Base-by-base conservation (phyloP, 2,797 vertebrate genomes). In the Enteromius trimaculatus region DNA sequence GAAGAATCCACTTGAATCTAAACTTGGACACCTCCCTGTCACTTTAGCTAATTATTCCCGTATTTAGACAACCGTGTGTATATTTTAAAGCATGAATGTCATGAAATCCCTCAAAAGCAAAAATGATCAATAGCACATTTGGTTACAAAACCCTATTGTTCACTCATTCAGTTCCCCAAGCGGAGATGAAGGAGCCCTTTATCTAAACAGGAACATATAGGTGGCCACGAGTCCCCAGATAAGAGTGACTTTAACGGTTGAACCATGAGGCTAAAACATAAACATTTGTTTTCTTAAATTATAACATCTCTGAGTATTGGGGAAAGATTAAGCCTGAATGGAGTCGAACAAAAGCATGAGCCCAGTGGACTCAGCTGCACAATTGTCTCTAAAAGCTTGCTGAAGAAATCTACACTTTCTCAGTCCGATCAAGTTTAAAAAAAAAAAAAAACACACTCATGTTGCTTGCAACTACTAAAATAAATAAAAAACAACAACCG, bases 271-370 rank as follows among this genome's bases (percentile, higher is more conserved):
- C 82, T 72, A 83, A 72, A 77, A 85, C 87, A 86, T 87, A 91
- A 91, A 92, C 90, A 81, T 90, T 89, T 92, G 91, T 88, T 90
- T 86, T 84, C 89, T 86, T 88, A 17, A 90, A 91, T 91, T 89
- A 88, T 90, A 89, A 90, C 90, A 91, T 88, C 84, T 71, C 26
- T 49, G 26, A 53, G 19, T 26, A 19, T 49, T 3, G 6, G 66
- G 76, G 29, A 60, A 44, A 60, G 44, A 79, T 82, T 82, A 44
- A 79, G 47, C 80, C 13, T 37, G 13, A 85, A 44, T 8, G 31
- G 16, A 58, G 34, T 39, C 72, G 23, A 6, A 53, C 72, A 16
- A 34, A 72, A 75, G 49, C 21, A 75, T 16, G 34, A 58, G 74
- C 60, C 53, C 60, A 76, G 34, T 76, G 34, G n/a, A 76, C 34